Conservation (phyloP, 2,888 invertebrate species). For the Corythucha ciliata region DNA sequence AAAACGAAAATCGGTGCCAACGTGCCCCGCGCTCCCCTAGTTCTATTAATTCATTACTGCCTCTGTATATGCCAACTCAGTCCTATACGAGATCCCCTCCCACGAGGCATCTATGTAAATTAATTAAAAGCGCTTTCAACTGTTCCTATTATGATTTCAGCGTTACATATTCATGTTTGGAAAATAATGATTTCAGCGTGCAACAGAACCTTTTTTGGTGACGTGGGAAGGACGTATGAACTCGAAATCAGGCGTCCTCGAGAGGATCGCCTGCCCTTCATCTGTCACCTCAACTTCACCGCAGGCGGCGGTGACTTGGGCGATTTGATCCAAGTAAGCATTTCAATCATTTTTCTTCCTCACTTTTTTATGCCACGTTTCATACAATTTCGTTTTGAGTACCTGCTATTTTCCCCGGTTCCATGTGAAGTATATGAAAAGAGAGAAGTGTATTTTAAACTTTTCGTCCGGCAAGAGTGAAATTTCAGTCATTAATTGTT, state of each 20-base stretch:
- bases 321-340: constrained; percentile 66
- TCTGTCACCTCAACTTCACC: constrained; percentile 74
- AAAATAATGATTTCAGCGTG: constrained; percentile 65
- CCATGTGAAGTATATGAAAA: too few relatives aligned
- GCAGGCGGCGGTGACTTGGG: constrained; percentile 66
- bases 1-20: too few relatives aligned
- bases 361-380: background rate
- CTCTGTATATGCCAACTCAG: too few relatives aligned
- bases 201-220: constrained; percentile 73
- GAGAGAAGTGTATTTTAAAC: too few relatives aligned
- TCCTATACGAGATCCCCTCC: too few relatives aligned
- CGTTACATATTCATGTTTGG: background rate
- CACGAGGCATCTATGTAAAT: too few relatives aligned
- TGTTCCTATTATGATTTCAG: background rate
- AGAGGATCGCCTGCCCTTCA: constrained; percentile 65
- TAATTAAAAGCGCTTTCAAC: too few relatives aligned
- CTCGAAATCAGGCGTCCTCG: constrained; percentile 64
- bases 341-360: background rate
- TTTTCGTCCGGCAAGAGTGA: too few relatives aligned
- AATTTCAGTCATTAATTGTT: constrained; percentile 19
- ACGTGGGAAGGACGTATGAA: constrained; percentile 69
- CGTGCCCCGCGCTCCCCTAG: too few relatives aligned
- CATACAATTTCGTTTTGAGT: background rate
- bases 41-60: too few relatives aligned
- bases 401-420: constrained; percentile 4